Base-by-base conservation (phyloP, 1,140 invertebrate genomes). In the Drosophila ironensis region DNA sequence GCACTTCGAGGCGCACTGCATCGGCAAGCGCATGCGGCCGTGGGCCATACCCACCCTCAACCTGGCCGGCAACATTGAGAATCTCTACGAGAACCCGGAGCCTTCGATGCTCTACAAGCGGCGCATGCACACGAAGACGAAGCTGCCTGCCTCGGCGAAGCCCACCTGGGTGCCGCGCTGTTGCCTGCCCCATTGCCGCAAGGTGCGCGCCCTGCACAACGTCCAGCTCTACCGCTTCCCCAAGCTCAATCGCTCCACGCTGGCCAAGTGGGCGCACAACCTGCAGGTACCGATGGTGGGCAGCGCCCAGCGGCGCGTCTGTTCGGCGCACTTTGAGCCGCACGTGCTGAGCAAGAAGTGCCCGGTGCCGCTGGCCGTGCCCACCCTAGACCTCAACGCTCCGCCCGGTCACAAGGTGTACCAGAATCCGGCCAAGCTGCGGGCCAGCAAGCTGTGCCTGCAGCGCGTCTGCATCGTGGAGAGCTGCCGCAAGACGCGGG, bases 1-100 rank as follows among this genome's bases (percentile, higher is more conserved):
- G 9, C 87, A 89, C 41, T 89, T 89, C 30, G 87, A 89, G 20
- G 47, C 84, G 2, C 72, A 86, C 17, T 89, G 87, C 71, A 89
- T 89, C 30, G 87, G 87, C 30, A 89, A 89, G 33, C 72, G 87
- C 0, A 86, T 89, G 82, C 59, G 81, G 0, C 64, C 71, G 0
- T 89, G 87, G 87, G 82, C 87, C n/a, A 82, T 89, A 54, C 87
- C 87, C 16, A 89, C 87, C 1, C 50, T 89, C 2, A 89, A 89
- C 64, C 59, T 89, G 16, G 72, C 72, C 1, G 66, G 40, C 2
- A 89, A 75, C 8, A 69, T 87, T 8, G 87, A 89, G 25, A 80
- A 89, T 57, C 61, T 89, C 8, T 89, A 72, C 35, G 87, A 89
- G 50, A 89, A 89, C 67, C 87, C 87, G 4, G 86, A 88, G 24